These are phyloP conservation scores for Oligia latruncula DNA, from an alignment of 2,888 invertebrate genomes.

Conservation along the genomic window DNA sequence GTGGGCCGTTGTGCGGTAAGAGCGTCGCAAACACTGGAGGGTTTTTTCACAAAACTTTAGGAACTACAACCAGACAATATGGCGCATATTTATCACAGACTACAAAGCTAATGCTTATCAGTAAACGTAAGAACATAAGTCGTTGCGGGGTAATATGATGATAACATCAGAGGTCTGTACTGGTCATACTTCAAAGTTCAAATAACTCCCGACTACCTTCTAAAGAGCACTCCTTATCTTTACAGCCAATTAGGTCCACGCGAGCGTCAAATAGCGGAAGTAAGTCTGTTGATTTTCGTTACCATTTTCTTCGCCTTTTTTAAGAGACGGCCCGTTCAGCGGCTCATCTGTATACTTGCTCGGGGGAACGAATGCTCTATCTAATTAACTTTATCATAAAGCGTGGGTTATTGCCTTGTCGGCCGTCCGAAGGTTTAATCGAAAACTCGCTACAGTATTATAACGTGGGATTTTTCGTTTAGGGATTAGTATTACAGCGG, in stretches of 20 bases:
- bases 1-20: slow-evolving; percentile 61
- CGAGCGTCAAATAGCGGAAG: slow-evolving; percentile 59
- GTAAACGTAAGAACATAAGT: neutral
- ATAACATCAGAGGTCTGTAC: neutral
- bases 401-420: slow-evolving; percentile 85
- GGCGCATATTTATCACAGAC: neutral
- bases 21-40: slow-evolving; percentile 30
- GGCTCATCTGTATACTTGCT: slow-evolving; percentile 84
- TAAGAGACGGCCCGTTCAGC: slow-evolving; percentile 68
- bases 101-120: neutral
- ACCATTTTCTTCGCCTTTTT: slow-evolving; percentile 77
- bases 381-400: slow-evolving; percentile 90
- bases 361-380: slow-evolving; percentile 87
- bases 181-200: slow-evolving; percentile 39
- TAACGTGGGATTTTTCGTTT: slow-evolving; percentile 71
- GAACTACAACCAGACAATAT: slow-evolving; percentile 14
- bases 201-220: slow-evolving; percentile 26
- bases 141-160: neutral
- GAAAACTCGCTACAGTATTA: slow-evolving; percentile 78
- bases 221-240: slow-evolving; percentile 45
- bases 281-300: slow-evolving; percentile 72
- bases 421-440: slow-evolving; percentile 79
- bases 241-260: slow-evolving; percentile 53
- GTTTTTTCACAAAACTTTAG: slow-evolving; percentile 44
- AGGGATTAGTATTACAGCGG: slow-evolving; percentile 55